phyloP scores from a whole-genome alignment of 1,140 invertebrate genomes.

The Gonioctena quinquepunctata region DNA sequence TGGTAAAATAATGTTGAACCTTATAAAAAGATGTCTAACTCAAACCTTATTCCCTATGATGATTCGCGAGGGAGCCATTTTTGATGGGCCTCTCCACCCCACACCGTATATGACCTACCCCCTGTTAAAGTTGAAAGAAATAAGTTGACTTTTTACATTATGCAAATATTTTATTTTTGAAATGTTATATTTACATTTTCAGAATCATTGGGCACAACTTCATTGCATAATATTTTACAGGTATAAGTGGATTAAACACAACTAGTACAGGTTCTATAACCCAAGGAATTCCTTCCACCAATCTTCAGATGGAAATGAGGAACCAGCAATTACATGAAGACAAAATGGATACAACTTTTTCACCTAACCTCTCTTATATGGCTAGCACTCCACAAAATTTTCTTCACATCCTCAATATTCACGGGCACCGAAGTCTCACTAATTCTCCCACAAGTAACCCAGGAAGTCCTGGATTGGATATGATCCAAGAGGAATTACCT shows the following conservation, averaged over 20 bases:
- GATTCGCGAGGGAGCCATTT: too few species aligned
- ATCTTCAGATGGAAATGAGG: constrained; percentile 59
- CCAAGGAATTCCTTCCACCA: constrained; percentile 66
- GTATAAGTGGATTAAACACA: constrained; percentile 66
- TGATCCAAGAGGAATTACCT: constrained; percentile 80
- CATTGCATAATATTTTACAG: constrained; percentile 43
- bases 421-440: constrained; percentile 62
- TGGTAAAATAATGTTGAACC: too few species aligned
- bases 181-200: too few species aligned
- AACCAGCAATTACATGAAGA: constrained; percentile 44
- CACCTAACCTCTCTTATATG: constrained; percentile 7
- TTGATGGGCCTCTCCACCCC: too few species aligned
- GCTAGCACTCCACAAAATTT: constrained; percentile 28
- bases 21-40: too few species aligned
- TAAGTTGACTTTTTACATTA: too few species aligned
- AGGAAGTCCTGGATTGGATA: constrained; percentile 74
- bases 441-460: constrained; percentile 65
- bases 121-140: too few species aligned
- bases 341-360: constrained; percentile 40
- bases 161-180: too few species aligned
- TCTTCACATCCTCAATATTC: constrained; percentile 54
- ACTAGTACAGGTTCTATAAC: constrained; percentile 73
- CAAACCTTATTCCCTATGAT: too few species aligned
- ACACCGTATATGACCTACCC: too few species aligned
- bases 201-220: too few species aligned